These are phyloP conservation scores for Drosophila multiciliata DNA, from an alignment of 2,888 invertebrate species.

Conservation along the genomic window DNA sequence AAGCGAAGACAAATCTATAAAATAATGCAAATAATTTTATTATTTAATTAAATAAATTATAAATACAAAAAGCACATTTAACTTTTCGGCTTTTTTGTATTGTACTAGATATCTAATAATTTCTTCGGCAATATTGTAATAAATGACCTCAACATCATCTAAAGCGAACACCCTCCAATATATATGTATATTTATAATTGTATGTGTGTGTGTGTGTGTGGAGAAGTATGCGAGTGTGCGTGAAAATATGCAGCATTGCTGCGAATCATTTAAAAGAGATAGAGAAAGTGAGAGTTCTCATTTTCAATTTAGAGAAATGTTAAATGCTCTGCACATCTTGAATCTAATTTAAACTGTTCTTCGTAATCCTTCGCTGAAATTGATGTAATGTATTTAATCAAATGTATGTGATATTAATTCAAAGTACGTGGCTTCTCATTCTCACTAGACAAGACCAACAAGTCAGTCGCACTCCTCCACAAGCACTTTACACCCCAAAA, in stretches of 20 bases:
- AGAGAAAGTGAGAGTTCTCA: not conserved
- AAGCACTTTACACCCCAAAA: not conserved
- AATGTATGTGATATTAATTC: slow-evolving; percentile 55
- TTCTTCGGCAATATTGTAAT: not conserved
- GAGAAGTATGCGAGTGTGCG: slow-evolving; percentile 50
- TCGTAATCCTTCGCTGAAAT: slow-evolving; percentile 17
- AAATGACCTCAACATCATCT: slow-evolving; percentile 38
- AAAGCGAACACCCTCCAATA: slow-evolving; percentile 22
- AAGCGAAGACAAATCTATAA: too few relatives aligned
- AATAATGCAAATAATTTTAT: not conserved
- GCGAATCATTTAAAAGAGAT: slow-evolving; percentile 8
- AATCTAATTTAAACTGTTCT: slow-evolving; percentile 45
- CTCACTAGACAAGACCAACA: slow-evolving; percentile 25
- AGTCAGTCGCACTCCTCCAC: slow-evolving; percentile 13
- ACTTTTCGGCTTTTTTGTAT: not conserved
- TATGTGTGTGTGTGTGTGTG: slow-evolving; percentile 18
- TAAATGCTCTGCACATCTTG: slow-evolving; percentile 22
- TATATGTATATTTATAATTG: not conserved
- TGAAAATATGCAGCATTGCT: slow-evolving; percentile 65
- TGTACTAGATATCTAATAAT: not conserved
- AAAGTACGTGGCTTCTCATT: slow-evolving; percentile 57
- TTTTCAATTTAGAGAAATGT: slow-evolving; percentile 36
- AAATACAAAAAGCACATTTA: not conserved
- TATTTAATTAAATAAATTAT: not conserved
- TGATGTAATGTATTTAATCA: slow-evolving; percentile 43